Evolutionary conservation across 2,797 vertebrate species (phyloP).

Genomic region (Crossoptilon crossoptilon): DNA sequence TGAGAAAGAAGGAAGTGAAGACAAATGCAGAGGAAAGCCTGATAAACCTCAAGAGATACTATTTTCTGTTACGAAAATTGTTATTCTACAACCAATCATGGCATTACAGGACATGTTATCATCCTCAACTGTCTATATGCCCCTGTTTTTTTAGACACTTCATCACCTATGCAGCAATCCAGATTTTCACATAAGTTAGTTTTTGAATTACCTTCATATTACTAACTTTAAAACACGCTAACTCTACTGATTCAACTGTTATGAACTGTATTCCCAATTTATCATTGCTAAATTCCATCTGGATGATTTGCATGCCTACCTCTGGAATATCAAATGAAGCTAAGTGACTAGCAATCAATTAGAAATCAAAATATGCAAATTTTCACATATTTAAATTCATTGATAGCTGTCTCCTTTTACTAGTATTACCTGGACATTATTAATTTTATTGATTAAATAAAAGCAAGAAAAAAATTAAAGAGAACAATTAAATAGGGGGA

Average conservation of each 20-base stretch:
- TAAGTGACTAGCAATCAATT: neutral
- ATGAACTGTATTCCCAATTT: neutral
- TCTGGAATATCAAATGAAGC: slow-evolving; percentile 4
- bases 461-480: neutral
- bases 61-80: neutral
- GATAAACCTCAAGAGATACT: neutral
- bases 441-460: neutral
- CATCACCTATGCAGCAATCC: neutral
- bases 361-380: slow-evolving; percentile 13
- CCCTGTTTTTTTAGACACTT: neutral
- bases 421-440: neutral
- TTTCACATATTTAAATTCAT: neutral
- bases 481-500: neutral
- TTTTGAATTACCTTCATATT: neutral
- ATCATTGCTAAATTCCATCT: neutral
- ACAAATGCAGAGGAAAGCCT: neutral
- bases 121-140: neutral
- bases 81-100: neutral
- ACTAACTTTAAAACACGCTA: neutral
- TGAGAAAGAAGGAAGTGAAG: neutral
- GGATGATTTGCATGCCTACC: neutral
- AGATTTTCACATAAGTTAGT: neutral
- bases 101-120: neutral
- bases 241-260: neutral
- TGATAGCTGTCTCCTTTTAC: neutral